Conservation (phyloP, 2,113 vertebrate species). For the Cephalopterus ornatus region DNA sequence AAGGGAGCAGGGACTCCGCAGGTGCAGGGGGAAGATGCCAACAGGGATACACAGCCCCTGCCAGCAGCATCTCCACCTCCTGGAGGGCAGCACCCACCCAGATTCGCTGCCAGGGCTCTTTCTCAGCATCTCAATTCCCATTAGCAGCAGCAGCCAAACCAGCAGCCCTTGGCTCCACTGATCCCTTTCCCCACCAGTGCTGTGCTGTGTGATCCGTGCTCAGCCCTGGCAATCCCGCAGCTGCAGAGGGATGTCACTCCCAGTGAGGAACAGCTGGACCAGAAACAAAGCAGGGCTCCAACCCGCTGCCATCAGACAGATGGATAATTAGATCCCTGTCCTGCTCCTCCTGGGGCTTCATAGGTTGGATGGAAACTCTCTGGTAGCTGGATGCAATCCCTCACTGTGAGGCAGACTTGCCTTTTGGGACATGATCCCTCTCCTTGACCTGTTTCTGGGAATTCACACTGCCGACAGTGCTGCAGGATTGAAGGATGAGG, state of each 20-base stretch:
- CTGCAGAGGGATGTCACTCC: neutral
- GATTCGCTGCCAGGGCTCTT: neutral
- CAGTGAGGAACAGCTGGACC: neutral
- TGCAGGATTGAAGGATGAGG: neutral
- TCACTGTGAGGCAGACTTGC: rapidly evolving
- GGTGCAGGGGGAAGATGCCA: neutral
- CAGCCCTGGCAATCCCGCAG: neutral
- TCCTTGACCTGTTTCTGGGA: neutral
- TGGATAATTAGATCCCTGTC: neutral
- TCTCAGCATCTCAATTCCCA: neutral
- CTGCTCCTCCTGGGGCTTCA: neutral
- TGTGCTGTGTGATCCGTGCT: neutral
- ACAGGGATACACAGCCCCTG: neutral
- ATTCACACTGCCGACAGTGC: neutral
- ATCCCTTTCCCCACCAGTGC: neutral
- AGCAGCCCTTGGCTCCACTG: neutral
- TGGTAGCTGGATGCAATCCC: neutral
- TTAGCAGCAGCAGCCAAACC: neutral
- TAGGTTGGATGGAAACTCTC: neutral
- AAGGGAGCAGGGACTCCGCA: neutral
- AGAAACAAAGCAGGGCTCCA: neutral
- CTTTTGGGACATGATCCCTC: neutral
- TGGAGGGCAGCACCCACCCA: neutral
- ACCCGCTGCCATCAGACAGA: neutral
- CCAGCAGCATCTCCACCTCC: neutral